Evolutionary conservation across 2,797 vertebrate species (phyloP).

Genomic region (Neopelma chrysocephalum): DNA sequence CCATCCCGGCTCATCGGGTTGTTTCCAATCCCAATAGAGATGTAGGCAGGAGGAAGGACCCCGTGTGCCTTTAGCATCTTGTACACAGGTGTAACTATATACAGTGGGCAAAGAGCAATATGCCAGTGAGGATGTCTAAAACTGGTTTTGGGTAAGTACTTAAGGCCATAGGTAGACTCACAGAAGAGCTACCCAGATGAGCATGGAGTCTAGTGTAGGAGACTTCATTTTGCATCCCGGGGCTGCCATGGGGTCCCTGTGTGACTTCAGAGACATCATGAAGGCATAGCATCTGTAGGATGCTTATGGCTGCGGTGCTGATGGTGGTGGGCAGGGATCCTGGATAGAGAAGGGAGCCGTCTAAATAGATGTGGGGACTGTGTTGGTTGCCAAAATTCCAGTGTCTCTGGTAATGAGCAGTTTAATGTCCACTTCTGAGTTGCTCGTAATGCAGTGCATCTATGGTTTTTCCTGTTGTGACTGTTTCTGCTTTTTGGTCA

Average conservation of each 20-base stretch:
- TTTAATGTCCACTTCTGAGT: fast-evolving
- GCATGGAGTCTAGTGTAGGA: neutral
- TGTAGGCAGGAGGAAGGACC: neutral
- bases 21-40: neutral
- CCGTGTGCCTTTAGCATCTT: neutral
- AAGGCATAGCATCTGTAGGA: neutral
- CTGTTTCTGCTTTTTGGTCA: neutral
- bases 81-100: neutral
- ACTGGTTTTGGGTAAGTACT: neutral
- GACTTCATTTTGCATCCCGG: neutral
- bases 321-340: neutral
- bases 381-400: neutral
- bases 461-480: fast-evolving
- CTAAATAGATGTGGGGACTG: neutral
- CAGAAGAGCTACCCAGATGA: neutral
- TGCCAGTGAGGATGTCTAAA: neutral
- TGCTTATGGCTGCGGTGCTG: neutral
- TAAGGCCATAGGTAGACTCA: neutral
- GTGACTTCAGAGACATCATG: neutral
- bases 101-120: neutral
- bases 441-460: neutral
- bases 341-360: neutral
- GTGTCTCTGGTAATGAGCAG: neutral
- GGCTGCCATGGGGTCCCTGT: neutral
- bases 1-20: fast-evolving